Conservation (phyloP, 2,113 vertebrate genomes). For the Zapornia atra region DNA sequence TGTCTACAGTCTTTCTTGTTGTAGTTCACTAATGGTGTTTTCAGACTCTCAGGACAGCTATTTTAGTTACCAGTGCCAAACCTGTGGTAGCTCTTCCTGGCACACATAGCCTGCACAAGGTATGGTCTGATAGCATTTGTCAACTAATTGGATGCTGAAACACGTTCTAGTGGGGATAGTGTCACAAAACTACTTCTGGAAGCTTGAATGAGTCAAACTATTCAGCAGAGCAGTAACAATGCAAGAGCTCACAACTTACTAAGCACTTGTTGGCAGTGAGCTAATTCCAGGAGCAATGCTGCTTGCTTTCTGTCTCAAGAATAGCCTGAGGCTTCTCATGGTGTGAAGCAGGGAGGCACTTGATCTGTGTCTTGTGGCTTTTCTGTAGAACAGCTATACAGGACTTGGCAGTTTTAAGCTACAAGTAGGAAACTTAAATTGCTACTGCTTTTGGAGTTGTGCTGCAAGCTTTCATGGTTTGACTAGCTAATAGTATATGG, state of each 20-base stretch:
- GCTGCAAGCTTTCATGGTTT: not conserved
- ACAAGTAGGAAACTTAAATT: not conserved
- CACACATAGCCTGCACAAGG: not conserved
- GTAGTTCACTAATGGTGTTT: not conserved
- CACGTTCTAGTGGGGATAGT: not conserved
- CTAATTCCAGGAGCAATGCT: not conserved
- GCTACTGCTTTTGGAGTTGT: not conserved
- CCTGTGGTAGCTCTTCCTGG: not conserved
- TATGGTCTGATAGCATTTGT: not conserved
- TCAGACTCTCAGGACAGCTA: not conserved
- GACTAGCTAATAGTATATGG: not conserved
- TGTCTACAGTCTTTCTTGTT: not conserved
- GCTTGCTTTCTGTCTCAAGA: not conserved
- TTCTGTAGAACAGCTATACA: not conserved
- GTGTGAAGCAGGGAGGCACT: not conserved
- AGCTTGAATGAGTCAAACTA: not conserved
- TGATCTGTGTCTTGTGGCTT: not conserved
- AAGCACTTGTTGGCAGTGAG: not conserved
- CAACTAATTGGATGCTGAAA: not conserved
- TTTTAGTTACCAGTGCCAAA: not conserved
- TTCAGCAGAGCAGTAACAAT: not conserved
- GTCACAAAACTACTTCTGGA: not conserved
- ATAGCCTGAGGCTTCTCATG: not conserved
- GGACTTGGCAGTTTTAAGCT: not conserved
- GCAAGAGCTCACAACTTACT: not conserved